phyloP scores from a whole-genome alignment of 2,113 vertebrate genomes.

The Donacobius atricapilla region DNA sequence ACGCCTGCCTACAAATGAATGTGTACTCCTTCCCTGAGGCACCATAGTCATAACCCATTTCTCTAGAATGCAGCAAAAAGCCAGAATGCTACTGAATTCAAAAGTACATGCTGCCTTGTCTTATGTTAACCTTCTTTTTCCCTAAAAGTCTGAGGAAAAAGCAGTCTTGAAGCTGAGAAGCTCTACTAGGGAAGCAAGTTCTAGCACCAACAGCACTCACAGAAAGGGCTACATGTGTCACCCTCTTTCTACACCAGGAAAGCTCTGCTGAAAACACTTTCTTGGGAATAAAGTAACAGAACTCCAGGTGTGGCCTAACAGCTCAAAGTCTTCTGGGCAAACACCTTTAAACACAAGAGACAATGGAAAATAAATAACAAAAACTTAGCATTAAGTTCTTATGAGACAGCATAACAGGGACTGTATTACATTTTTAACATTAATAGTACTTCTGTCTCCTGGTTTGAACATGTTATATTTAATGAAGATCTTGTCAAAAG shows the following conservation, averaged over 20 bases:
- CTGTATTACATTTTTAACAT: neutral
- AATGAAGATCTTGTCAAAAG: neutral
- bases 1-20: neutral
- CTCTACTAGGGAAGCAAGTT: neutral
- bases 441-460: neutral
- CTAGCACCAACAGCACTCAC: neutral
- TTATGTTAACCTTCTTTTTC: neutral
- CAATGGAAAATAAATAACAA: neutral
- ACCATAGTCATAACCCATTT: neutral
- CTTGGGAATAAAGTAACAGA: neutral
- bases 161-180: neutral
- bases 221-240: rapidly evolving
- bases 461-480: neutral
- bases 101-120: neutral
- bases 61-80: neutral
- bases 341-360: neutral
- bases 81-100: neutral
- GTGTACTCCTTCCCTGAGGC: neutral
- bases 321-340: neutral
- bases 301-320: neutral
- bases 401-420: rapidly evolving
- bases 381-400: neutral
- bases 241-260: neutral
- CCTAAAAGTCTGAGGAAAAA: neutral
- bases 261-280: neutral